These are phyloP conservation scores for Cactoblastis cactorum DNA, from an alignment of 2,888 invertebrate genomes.

Conservation along the genomic window DNA sequence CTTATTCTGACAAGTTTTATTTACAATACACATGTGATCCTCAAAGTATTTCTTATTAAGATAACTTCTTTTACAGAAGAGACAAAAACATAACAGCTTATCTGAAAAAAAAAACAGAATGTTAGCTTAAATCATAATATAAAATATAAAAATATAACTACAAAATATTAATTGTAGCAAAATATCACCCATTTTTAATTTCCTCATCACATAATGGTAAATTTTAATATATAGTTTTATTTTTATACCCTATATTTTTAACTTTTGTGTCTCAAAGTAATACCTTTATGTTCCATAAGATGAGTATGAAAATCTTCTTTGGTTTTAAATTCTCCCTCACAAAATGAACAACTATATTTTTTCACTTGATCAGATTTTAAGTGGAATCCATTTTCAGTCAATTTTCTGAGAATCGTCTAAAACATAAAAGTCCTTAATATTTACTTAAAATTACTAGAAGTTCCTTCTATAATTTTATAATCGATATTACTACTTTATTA, in stretches of 20 bases:
- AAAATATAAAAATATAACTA: too few relatives aligned
- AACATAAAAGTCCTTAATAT: slow-evolving; percentile 24
- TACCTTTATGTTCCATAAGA: slow-evolving; percentile 55
- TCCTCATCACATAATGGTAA: too few relatives aligned
- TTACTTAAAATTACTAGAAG: too few relatives aligned
- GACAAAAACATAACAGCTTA: slow-evolving; percentile 49
- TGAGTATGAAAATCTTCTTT: slow-evolving; percentile 55
- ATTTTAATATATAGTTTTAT: too few relatives aligned
- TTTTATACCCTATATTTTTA: too few relatives aligned
- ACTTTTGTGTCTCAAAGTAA: too few relatives aligned
- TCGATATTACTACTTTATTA: too few relatives aligned
- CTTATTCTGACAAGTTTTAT: slow-evolving; percentile 17
- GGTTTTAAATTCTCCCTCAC: slow-evolving; percentile 49
- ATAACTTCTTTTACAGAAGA: slow-evolving; percentile 60
- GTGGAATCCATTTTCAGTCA: slow-evolving; percentile 57
- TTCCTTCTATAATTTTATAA: too few relatives aligned
- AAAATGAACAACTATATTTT: slow-evolving; percentile 50
- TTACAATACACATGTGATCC: slow-evolving; percentile 42
- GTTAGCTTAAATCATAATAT: neutral
- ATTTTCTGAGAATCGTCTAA: slow-evolving; percentile 56
- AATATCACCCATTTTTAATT: too few relatives aligned
- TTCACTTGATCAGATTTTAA: slow-evolving; percentile 44
- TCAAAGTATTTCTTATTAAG: slow-evolving; percentile 48
- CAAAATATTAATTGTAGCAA: too few relatives aligned
- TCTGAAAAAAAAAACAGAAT: slow-evolving; percentile 39